These are phyloP conservation scores for Coregonus clupeaformis DNA, from an alignment of 2,113 vertebrate species.

Conservation along the genomic window DNA sequence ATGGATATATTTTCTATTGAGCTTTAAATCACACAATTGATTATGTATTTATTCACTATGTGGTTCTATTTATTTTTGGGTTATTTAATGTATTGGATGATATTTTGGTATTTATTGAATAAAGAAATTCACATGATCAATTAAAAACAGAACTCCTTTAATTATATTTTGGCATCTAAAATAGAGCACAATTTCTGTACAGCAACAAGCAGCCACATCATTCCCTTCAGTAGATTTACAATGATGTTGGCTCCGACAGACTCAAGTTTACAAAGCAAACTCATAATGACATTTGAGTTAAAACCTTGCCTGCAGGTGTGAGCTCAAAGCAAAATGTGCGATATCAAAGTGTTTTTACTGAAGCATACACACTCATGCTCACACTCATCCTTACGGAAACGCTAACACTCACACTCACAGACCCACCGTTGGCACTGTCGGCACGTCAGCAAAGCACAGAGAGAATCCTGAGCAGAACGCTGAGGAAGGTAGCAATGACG, in stretches of 20 bases:
- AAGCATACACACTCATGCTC: conserved; percentile 9
- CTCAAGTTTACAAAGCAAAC: conserved; percentile 36
- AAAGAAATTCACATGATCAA: conserved; percentile 9
- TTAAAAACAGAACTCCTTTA: conserved; percentile 17
- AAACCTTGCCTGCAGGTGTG: conserved; percentile 22
- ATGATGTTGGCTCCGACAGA: conserved; percentile 10
- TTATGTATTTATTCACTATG: conserved; percentile 4
- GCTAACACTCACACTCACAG: conserved; percentile 25
- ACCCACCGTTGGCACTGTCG: conserved; percentile 59
- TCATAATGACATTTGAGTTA: conserved; percentile 6
- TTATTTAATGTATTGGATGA: neutral
- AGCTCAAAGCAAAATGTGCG: conserved; percentile 26
- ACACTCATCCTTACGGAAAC: neutral
- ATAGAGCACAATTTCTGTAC: conserved; percentile 74
- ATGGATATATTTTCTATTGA: neutral
- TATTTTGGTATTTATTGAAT: conserved; percentile 23
- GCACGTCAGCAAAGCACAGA: conserved; percentile 59
- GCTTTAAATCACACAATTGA: neutral
- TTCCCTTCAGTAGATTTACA: conserved; percentile 37
- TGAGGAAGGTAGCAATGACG: neutral
- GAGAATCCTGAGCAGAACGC: conserved; percentile 5
- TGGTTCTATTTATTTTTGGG: conserved; percentile 45
- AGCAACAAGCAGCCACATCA: conserved; percentile 49
- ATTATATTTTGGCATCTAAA: conserved; percentile 65
- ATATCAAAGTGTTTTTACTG: conserved; percentile 11